These are phyloP conservation scores for Gymnorhina tibicen DNA, from an alignment of 2,113 vertebrate genomes.

Conservation along the genomic window DNA sequence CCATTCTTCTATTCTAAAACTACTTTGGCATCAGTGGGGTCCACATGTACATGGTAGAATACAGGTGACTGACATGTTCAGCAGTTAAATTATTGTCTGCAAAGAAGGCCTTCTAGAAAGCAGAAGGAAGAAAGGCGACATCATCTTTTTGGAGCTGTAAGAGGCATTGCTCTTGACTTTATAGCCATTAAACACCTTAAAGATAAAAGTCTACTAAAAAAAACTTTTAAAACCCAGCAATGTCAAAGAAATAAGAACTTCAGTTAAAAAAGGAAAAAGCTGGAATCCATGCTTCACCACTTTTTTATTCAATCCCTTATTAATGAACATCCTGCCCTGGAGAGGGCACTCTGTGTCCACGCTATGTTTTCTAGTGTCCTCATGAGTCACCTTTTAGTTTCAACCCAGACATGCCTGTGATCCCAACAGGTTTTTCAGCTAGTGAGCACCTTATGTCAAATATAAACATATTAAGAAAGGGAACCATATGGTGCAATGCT, in stretches of 20 bases:
- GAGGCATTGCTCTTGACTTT: neutral
- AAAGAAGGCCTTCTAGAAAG: neutral
- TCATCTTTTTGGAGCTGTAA: neutral
- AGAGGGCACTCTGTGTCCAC: slow-evolving; percentile 56
- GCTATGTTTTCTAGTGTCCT: neutral
- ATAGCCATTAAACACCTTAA: neutral
- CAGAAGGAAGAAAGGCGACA: neutral
- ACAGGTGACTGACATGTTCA: neutral
- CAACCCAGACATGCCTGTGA: neutral
- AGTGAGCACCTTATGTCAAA: neutral
- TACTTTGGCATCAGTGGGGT: neutral
- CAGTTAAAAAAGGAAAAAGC: neutral
- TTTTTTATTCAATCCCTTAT: neutral
- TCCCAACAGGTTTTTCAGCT: neutral
- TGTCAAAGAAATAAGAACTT: neutral
- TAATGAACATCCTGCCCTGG: slow-evolving; percentile 45
- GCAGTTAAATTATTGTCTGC: neutral
- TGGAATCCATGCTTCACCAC: neutral
- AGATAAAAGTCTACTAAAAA: neutral
- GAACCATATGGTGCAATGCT: neutral
- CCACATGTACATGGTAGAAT: rapidly evolving
- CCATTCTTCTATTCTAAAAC: neutral
- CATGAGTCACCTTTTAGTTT: neutral
- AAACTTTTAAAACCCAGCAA: neutral
- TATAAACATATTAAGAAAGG: neutral